Base-by-base conservation (phyloP, 2,113 vertebrate genomes). In the Dipodomys merriami region DNA sequence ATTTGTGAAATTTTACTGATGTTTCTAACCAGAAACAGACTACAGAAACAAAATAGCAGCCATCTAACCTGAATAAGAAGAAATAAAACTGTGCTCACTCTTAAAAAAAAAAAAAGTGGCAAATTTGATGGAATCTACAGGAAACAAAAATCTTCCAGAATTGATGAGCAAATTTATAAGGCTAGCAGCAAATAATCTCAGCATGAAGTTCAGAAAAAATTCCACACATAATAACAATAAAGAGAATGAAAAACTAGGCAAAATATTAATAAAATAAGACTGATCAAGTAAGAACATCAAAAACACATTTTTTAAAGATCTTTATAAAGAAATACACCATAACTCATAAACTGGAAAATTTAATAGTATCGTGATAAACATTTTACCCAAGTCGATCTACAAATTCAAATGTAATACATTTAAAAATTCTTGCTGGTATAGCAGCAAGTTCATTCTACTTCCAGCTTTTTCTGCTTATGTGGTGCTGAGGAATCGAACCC, bases 181-280 rank as follows among this genome's bases (percentile, higher is more conserved):
- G 19, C 72, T 79, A 62, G 46, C 16, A 81, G 68, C 11, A 35
- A 83, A 49, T 12, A 49, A 49, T 73, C 44, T 62, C 69, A 71
- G 82, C 49, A 73, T 69, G 27, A 91, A 88, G 65, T 67, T 88
- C 46, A 79, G 57, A 7, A 80, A 94, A 80, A 60, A 33, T 18
- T 65, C 16, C 23, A 86, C 7, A 81, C 64, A 71, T 2, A 4
- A 62, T 30, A 67, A 2, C 27, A 30, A 76, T 30, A 67, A 81
- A 90, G 86, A 74, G 20, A 64, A 23, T 79, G 65, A 89, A 83
- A 69, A 81, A 83, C 30, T 78, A 22, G 16, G 20, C 25, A 33
- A 76, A 87, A 83, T 83, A 53, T 39, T 77, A 94, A 74, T 23
- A 83, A 79, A 74, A 67, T 84, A 74, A 88, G 29, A 84, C 1